Evolutionary conservation across 2,113 vertebrate species (phyloP), one percentile per base, ranked within the genome.

Genomic region (Perognathus longimembris): DNA sequence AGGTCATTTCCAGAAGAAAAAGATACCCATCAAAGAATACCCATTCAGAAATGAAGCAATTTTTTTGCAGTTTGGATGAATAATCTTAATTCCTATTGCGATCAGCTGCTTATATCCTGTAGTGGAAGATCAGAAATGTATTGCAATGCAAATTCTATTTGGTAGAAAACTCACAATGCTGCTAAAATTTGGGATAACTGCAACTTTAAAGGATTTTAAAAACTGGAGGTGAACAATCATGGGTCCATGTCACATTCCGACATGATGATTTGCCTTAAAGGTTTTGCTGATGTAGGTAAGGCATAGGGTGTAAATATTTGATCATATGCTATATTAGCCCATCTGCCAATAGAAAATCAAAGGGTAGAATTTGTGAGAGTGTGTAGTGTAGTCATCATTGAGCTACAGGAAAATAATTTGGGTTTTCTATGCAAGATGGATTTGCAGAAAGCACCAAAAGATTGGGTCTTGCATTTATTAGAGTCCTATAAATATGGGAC

Each of bases 241-340:
- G 80, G 61, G 63, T 92, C 84, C 38, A 75, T 59, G 95, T 78
- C 95, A 94, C 82, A 84, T 95, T 94, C 61, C 92, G 38, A 73
- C 89, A 83, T 95, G 96, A 97, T 97, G 95, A 97, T 96, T 95
- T 96, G 86, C 91, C 77, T 97, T 92, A 92, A 97, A 96, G 97
- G 90, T 97, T 97, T 98, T 96, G 85, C 97, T 97, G 96, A 85
- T 12, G 0, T 92, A 86, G 64, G 88, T 88, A 95, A 84, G 75
- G 80, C 54, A 67, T 95, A 45, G 93, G 34, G 93, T 92, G 91
- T 89, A 90, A 96, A 95, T 70, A 77, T 70, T 97, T 97, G 84
- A 88, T 92, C 91, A 81, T 75, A 90, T 91, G 74, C 64, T 95
- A 96, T 94, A 96, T 80, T 86, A 93, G 84, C 34, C 7, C 74